Evolutionary conservation across 2,797 vertebrate species (phyloP).

Genomic region (Falco naumanni): DNA sequence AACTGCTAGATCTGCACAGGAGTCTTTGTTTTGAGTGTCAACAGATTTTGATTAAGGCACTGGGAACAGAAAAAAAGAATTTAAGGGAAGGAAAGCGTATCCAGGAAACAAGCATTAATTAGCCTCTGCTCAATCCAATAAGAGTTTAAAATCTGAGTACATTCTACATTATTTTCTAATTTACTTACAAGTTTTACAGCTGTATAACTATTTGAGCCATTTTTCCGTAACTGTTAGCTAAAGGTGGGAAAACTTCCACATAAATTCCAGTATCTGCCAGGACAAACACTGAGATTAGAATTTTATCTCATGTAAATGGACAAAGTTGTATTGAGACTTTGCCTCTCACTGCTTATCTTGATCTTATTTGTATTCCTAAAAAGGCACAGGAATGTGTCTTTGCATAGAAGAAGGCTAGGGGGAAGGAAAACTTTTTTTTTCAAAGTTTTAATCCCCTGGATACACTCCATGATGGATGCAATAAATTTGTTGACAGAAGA

Average conservation of each 20-base stretch:
- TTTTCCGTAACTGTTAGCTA: not conserved
- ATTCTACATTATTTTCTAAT: not conserved
- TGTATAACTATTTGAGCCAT: not conserved
- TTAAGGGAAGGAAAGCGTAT: not conserved
- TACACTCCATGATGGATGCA: not conserved
- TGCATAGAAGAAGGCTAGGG: not conserved
- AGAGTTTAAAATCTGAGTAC: not conserved
- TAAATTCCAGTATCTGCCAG: not conserved
- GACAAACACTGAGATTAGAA: not conserved
- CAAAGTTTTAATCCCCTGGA: not conserved
- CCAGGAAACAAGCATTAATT: not conserved
- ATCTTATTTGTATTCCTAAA: slow-evolving; percentile 12
- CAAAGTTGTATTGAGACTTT: not conserved
- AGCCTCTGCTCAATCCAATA: not conserved
- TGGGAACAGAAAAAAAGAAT: not conserved
- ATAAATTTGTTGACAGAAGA: slow-evolving; percentile 44
- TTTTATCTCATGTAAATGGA: not conserved
- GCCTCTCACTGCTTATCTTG: not conserved
- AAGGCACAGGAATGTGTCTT: not conserved
- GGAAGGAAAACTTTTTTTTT: not conserved
- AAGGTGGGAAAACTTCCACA: not conserved
- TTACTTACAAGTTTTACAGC: not conserved
- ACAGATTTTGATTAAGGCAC: not conserved
- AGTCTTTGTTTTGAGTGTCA: not conserved
- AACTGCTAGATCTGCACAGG: not conserved